Evolutionary conservation across 2,888 invertebrate genomes (phyloP).

Genomic region (Rhopalosiphum nymphaeae): DNA sequence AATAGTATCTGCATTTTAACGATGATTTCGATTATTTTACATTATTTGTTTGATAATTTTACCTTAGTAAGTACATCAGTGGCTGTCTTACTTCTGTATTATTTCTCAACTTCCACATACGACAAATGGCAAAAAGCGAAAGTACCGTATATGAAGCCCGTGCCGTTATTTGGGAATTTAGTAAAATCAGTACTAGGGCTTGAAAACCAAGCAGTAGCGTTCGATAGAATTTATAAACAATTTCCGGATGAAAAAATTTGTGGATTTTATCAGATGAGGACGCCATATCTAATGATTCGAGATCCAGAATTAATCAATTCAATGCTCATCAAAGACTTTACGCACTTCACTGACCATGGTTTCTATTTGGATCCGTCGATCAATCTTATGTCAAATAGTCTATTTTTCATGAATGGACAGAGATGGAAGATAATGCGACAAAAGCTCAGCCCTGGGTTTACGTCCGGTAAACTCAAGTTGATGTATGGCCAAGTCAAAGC

Average conservation of each 20-base stretch:
- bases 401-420: too few species aligned
- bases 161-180: constrained; percentile 70
- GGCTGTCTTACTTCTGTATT: not conserved
- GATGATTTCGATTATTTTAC: not conserved
- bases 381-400: too few species aligned
- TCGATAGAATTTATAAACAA: not conserved
- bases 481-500: too few species aligned
- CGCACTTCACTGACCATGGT: too few species aligned
- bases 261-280: not conserved
- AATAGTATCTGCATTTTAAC: too few species aligned
- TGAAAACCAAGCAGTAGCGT: not conserved
- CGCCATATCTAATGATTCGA: too few species aligned
- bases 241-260: not conserved
- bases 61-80: not conserved
- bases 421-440: too few species aligned
- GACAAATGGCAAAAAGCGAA: constrained; percentile 71
- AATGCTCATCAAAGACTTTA: too few species aligned
- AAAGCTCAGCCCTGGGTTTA: too few species aligned
- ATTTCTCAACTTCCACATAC: constrained; percentile 69
- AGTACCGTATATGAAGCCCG: constrained; percentile 70
- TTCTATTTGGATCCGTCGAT: too few species aligned
- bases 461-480: too few species aligned
- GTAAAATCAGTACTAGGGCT: not conserved
- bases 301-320: too few species aligned
- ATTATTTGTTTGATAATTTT: not conserved